Percentiles rank a stretch among this genome's conserved stretches.
These are phyloP conservation scores for Onthophagus sagittarius DNA, from an alignment of 2,888 invertebrate species.

Conservation along the genomic window DNA sequence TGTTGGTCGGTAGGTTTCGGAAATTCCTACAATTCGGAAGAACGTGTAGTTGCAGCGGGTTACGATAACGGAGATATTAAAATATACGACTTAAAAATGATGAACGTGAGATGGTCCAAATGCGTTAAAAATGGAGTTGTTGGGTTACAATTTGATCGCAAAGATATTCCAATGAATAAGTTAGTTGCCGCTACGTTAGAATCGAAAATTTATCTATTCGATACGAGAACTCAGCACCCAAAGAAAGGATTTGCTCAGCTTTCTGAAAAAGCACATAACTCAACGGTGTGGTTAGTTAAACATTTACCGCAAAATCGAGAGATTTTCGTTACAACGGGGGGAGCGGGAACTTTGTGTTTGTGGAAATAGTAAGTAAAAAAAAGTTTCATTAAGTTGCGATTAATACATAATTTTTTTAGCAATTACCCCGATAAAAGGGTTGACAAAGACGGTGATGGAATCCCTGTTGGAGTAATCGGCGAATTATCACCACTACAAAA, in stretches of 20 bases:
- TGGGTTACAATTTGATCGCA: conserved; percentile 84
- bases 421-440: conserved; percentile 77
- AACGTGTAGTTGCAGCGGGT: conserved; percentile 84
- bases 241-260: conserved; percentile 78
- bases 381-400: conserved; percentile 44
- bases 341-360: conserved; percentile 83
- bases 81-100: conserved; percentile 82
- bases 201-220: conserved; percentile 84
- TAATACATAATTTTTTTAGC: conserved; percentile 46
- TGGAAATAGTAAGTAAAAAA: conserved; percentile 84
- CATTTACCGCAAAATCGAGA: conserved; percentile 95
- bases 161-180: conserved; percentile 94
- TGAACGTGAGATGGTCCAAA: conserved; percentile 85
- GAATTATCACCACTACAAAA: conserved; percentile 73
- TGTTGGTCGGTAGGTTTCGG: conserved; percentile 95
- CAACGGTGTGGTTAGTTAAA: conserved; percentile 84
- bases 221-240: conserved; percentile 83
- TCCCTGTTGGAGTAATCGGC: conserved; percentile 72
- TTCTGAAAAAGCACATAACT: conserved; percentile 52
- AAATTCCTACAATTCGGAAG: conserved; percentile 81
- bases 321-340: conserved; percentile 86
- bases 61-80: conserved; percentile 97
- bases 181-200: conserved; percentile 87
- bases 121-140: conserved; percentile 91
- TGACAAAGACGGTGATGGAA: conserved; percentile 67